A percentile compares a stretch with the other conserved stretches of the same genome.
Conservation (phyloP, 2,113 vertebrate genomes). For the Zootoca vivipara region DNA sequence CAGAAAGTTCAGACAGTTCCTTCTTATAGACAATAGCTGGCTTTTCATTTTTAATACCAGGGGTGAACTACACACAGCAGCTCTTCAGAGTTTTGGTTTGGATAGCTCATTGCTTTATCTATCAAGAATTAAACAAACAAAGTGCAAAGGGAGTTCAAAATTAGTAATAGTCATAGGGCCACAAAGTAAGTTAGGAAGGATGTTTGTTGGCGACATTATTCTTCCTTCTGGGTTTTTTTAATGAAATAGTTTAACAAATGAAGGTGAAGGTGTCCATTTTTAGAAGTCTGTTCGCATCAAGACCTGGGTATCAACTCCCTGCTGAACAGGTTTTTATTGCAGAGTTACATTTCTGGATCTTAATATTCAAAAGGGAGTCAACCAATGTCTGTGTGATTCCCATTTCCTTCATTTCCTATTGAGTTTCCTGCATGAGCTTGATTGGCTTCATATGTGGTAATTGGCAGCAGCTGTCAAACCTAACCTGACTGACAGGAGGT, state of each 20-base stretch:
- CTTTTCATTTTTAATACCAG: not conserved
- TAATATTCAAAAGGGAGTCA: slow-evolving; percentile 5
- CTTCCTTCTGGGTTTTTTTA: not conserved
- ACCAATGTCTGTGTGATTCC: not conserved
- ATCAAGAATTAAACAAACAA: not conserved
- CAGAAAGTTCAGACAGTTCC: not conserved
- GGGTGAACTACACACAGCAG: not conserved
- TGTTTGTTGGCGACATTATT: not conserved
- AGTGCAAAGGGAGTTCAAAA: not conserved
- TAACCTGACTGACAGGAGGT: not conserved
- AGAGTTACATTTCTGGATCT: not conserved
- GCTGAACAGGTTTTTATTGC: not conserved
- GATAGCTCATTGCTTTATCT: not conserved
- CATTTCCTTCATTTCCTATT: not conserved
- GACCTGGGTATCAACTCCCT: not conserved
- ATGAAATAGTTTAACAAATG: not conserved
- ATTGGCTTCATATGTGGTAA: not conserved
- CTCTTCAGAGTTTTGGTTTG: not conserved
- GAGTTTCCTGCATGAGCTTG: not conserved
- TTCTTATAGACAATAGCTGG: not conserved
- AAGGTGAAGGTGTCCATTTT: not conserved
- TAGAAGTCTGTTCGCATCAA: not conserved
- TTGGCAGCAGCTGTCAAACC: not conserved
- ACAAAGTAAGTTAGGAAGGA: not conserved
- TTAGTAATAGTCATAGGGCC: not conserved